Evolutionary conservation across 2,113 vertebrate genomes (phyloP), one percentile per base, ranked within the genome.

Genomic region (Ageneiosus marmoratus): DNA sequence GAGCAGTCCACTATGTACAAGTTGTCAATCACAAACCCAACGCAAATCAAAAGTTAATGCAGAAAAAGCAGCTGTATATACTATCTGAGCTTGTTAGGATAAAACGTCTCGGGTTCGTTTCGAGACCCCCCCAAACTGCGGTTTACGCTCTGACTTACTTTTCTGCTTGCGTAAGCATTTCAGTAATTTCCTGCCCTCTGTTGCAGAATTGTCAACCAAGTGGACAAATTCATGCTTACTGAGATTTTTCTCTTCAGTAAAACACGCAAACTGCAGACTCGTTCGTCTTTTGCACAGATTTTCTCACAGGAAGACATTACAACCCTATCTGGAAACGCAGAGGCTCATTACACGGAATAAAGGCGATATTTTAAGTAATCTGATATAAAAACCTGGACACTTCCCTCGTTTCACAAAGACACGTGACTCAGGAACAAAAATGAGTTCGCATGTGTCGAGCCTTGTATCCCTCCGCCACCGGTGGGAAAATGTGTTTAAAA

Each of bases 351-450:
- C 44, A 69, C 16, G 8, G 16, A 0, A 46, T 27, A 22, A 8
- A 77, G 20, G 51, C 24, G 69, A 79, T 41, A 27, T 73, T 84
- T 72, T 0, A 34, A 75, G 73, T 77, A 78, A 84, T 77, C 67
- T 44, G 75, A 72, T 80, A 83, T 88, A 84, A 84, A 90, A 84
- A 86, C 85, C 84, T 86, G 90, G 84, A 90, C 92, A 91, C 91
- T 92, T 93, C 70, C 90, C 91, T 90, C 90, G 91, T 91, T 90
- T 92, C 90, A 73, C 27, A 53, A 51, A 56, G 88, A 86, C 93
- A 94, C 93, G 93, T 94, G 93, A 94, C 91, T 85, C 72, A 65
- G 84, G 87, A 78, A 89, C 86, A 85, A 83, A 89, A 87, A 80
- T 55, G 77, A 86, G 88, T 82, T 78, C 84, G 75, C 74, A 13